Evolutionary conservation across 2,888 invertebrate species (phyloP), one percentile per base, ranked within the genome.

Genomic region (Operophtera brumata): DNA sequence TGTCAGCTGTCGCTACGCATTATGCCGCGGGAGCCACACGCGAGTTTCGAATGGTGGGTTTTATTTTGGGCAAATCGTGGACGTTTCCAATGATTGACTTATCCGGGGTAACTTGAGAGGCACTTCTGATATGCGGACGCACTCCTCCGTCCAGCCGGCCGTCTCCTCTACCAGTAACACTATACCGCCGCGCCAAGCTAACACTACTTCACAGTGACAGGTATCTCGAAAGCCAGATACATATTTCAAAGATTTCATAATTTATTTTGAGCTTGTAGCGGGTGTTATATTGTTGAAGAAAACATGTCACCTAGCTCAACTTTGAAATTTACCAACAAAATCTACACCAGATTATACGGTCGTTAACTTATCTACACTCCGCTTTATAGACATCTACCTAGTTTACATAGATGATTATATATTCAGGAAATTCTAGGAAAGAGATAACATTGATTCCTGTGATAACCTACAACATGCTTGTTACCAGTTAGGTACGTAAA

Each of bases 81-180:
- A 86, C 82, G 87, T 83, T 81, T 83, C 81, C 76, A 88, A 85
- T 90, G 90, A 90, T 90, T 90, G 90, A 90, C 89, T 90, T 90
- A 89, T 90, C 90, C 90, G 86, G 89, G 73, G 90, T 88, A 90
- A 90, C 87, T 80, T 81, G 89, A 90, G 88, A 88, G 86, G 80
- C 80, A 77, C 86, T 86, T 82, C 73, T 70, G 67, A 69, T 67
- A 73, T 71, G 70, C 71, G 71, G 66, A 69, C 74, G 71, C 70
- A 64, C 71, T 62, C 57, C 64, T 57, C 49, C 59, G 61, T 59
- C 62, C 67, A 59, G 59, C 63, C 66, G 64, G 52, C 54, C 57
- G 51, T 48, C 54, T 62, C 57, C 8, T 9, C 52, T 48, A 50
- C 59, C 64, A 52, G 86, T 81, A 86, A 87, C 78, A 66, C 67